phyloP scores from a whole-genome alignment of 2,888 invertebrate genomes.

The Microctonus hyperodae region DNA sequence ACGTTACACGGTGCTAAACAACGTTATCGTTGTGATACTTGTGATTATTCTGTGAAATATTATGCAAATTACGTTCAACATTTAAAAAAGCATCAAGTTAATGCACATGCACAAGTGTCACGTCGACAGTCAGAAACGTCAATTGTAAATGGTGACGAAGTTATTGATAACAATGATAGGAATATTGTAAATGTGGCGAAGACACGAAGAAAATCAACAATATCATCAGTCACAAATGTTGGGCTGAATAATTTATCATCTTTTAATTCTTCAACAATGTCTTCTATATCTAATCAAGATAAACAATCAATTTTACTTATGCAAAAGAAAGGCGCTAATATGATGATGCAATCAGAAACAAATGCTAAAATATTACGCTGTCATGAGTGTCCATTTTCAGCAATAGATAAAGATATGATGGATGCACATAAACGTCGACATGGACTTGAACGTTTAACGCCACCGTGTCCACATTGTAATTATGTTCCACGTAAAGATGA shows the following conservation, averaged over 20 bases:
- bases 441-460: slow-evolving; percentile 56
- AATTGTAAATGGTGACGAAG: slow-evolving; percentile 47
- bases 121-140: slow-evolving; percentile 62
- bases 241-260: not conserved
- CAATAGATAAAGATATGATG: slow-evolving; percentile 51
- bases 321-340: slow-evolving; percentile 46
- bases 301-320: slow-evolving; percentile 52
- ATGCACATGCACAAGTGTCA: slow-evolving; percentile 72
- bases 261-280: not conserved
- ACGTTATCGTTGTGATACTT: slow-evolving; percentile 81
- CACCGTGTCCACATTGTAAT: slow-evolving; percentile 58
- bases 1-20: slow-evolving; percentile 85
- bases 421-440: slow-evolving; percentile 56
- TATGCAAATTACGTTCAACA: slow-evolving; percentile 86
- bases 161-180: slow-evolving; percentile 21
- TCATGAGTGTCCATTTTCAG: slow-evolving; percentile 53
- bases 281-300: slow-evolving; percentile 53
- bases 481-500: slow-evolving; percentile 58
- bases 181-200: slow-evolving; percentile 6
- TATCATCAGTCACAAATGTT: not conserved
- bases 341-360: slow-evolving; percentile 34
- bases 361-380: slow-evolving; percentile 46
- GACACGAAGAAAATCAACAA: slow-evolving; percentile 38
- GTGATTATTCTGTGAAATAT: slow-evolving; percentile 89
- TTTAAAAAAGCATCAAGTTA: slow-evolving; percentile 78